Percentiles rank a stretch among this genome's conserved stretches.
Conservation (phyloP, 2,888 invertebrate genomes). For the Craniophora ligustri region DNA sequence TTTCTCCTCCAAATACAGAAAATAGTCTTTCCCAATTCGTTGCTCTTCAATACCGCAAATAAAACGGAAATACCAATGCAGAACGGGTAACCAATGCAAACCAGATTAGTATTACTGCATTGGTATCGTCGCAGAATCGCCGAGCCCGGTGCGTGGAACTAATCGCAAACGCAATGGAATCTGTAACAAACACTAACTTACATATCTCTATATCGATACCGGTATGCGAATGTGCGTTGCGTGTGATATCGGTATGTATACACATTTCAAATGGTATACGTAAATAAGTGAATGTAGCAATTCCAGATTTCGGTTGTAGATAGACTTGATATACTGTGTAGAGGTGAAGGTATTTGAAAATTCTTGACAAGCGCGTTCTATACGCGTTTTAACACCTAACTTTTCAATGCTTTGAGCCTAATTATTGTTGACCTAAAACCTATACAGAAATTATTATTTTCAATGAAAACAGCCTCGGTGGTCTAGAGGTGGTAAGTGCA, state of each 20-base stretch:
- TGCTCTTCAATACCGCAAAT: neutral
- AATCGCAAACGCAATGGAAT: conserved; percentile 69
- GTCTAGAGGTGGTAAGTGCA: too few species aligned
- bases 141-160: conserved; percentile 66
- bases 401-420: neutral
- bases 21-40: neutral
- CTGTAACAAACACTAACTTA: conserved; percentile 60
- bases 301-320: conserved; percentile 29
- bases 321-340: conserved; percentile 11
- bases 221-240: conserved; percentile 46
- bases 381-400: neutral
- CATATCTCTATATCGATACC: conserved; percentile 55
- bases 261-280: conserved; percentile 28
- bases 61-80: neutral
- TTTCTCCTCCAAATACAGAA: neutral
- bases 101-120: conserved; percentile 10
- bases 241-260: conserved; percentile 39
- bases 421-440: neutral
- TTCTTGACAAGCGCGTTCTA: neutral
- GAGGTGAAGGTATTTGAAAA: neutral
- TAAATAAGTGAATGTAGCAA: conserved; percentile 46
- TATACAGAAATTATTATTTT: neutral
- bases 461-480: neutral
- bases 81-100: conserved; percentile 14
- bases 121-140: conserved; percentile 57